A percentile compares a stretch with the other conserved stretches of the same genome.
phyloP scores from a whole-genome alignment of 53 echinoderm and acorn worm species.

The Pentamera pediparva region DNA sequence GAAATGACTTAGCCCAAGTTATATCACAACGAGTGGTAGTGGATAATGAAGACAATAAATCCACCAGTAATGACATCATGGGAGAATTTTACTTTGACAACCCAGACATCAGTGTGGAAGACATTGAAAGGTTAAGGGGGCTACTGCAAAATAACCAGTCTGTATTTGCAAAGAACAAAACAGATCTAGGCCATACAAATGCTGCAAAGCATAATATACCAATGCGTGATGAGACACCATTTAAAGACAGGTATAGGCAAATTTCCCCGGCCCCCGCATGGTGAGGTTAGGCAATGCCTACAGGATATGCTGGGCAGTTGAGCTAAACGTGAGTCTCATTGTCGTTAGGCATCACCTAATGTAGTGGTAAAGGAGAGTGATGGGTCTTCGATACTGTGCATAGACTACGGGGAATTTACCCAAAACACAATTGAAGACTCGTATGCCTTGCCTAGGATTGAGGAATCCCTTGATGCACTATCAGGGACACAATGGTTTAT shows the following conservation, averaged over 20 bases:
- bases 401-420: conserved; percentile 26
- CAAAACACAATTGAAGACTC: conserved; percentile 1
- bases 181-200: conserved; percentile 11
- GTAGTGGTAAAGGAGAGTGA: conserved; percentile 18
- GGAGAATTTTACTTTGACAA: neutral
- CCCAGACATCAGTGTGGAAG: neutral
- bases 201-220: conserved; percentile 14
- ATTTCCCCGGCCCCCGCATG: conserved; percentile 32
- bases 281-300: conserved; percentile 10
- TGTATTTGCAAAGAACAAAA: conserved; percentile 14
- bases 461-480: too few relatives aligned
- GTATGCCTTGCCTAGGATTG: conserved; percentile 19
- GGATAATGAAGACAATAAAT: too few relatives aligned
- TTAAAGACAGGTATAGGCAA: conserved; percentile 17
- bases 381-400: conserved; percentile 1
- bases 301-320: neutral
- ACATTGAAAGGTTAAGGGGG: neutral
- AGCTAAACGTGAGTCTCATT: conserved; percentile 18
- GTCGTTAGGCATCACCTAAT: conserved; percentile 39
- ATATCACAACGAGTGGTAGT: neutral
- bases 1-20: neutral
- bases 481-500: too few relatives aligned
- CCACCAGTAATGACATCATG: neutral
- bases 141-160: neutral
- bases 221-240: neutral